Conservation (phyloP, 1,140 invertebrate species). For the Aporrectodea caliginosa region DNA sequence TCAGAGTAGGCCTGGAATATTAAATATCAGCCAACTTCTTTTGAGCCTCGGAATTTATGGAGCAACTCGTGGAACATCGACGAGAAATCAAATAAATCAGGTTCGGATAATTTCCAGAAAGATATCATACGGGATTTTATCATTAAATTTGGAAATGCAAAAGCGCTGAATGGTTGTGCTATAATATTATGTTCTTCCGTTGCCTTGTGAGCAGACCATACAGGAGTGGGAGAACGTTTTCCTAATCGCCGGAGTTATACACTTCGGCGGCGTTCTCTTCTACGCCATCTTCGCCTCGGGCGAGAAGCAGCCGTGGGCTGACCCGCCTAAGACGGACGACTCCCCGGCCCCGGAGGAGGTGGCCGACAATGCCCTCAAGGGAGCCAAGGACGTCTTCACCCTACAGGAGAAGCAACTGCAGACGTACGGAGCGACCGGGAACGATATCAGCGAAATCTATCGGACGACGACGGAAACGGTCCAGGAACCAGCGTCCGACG, state of each 20-base stretch:
- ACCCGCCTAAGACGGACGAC: slow-evolving; percentile 52
- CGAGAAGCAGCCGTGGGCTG: slow-evolving; percentile 92
- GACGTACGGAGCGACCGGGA: not conserved
- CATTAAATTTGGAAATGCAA: too few relatives aligned
- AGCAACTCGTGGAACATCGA: too few relatives aligned
- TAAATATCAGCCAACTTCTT: too few relatives aligned
- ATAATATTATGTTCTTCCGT: too few relatives aligned
- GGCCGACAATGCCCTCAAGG: slow-evolving; percentile 25
- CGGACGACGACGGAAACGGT: not conserved
- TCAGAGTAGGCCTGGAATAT: too few relatives aligned
- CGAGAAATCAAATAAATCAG: too few relatives aligned
- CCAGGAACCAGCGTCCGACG: not conserved
- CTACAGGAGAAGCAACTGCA: slow-evolving; percentile 4
- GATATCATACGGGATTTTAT: too few relatives aligned
- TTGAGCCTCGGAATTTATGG: too few relatives aligned
- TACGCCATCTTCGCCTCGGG: slow-evolving; percentile 96
- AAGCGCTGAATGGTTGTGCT: too few relatives aligned
- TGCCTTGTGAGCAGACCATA: slow-evolving; percentile 58
- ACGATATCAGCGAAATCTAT: not conserved
- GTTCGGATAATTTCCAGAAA: too few relatives aligned
- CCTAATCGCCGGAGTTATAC: slow-evolving; percentile 88
- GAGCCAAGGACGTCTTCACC: slow-evolving; percentile 7
- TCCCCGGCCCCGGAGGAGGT: slow-evolving; percentile 37
- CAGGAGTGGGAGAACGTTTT: slow-evolving; percentile 93
- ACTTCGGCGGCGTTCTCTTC: slow-evolving; percentile 92